Percentiles rank a stretch among this genome's conserved stretches.
These are phyloP conservation scores for Hypolimnas misippus DNA, from an alignment of 2,888 invertebrate genomes.

Conservation along the genomic window DNA sequence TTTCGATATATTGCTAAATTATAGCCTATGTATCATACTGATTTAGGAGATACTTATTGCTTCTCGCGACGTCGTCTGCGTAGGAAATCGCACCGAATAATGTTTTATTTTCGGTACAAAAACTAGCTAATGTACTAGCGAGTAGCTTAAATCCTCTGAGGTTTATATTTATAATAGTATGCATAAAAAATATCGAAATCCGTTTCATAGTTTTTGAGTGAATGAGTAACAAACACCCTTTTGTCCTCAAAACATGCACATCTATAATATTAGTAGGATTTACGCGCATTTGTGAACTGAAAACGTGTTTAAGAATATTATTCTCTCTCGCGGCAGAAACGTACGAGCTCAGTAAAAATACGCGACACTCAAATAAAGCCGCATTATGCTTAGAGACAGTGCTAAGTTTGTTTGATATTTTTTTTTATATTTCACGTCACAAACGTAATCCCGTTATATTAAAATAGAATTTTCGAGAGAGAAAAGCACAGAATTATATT, in stretches of 20 bases:
- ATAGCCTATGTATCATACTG: too few relatives aligned
- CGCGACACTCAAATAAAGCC: conserved; percentile 21
- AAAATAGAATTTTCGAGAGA: conserved; percentile 18
- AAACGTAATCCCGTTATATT: conserved; percentile 25
- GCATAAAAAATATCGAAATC: too few relatives aligned
- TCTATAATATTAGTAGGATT: conserved; percentile 14
- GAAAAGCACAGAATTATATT: conserved; percentile 12
- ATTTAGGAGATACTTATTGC: too few relatives aligned
- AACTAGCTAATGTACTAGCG: too few relatives aligned
- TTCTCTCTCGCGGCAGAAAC: conserved; percentile 23
- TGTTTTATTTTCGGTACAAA: too few relatives aligned
- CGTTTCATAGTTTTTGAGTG: too few relatives aligned
- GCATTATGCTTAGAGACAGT: conserved; percentile 27
- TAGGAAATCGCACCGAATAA: too few relatives aligned
- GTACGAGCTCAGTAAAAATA: conserved; percentile 26
- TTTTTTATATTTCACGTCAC: conserved; percentile 19
- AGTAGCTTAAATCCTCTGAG: too few relatives aligned
- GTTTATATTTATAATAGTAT: too few relatives aligned
- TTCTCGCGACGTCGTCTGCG: too few relatives aligned
- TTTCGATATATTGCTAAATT: too few relatives aligned
- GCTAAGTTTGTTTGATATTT: conserved; percentile 28
- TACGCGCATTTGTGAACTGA: conserved; percentile 15
- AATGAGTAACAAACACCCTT: background rate
- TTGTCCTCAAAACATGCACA: background rate
- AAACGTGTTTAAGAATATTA: conserved; percentile 24